Evolutionary conservation across 1,140 invertebrate species (phyloP).

Genomic region (Drosophila ogumai): DNA sequence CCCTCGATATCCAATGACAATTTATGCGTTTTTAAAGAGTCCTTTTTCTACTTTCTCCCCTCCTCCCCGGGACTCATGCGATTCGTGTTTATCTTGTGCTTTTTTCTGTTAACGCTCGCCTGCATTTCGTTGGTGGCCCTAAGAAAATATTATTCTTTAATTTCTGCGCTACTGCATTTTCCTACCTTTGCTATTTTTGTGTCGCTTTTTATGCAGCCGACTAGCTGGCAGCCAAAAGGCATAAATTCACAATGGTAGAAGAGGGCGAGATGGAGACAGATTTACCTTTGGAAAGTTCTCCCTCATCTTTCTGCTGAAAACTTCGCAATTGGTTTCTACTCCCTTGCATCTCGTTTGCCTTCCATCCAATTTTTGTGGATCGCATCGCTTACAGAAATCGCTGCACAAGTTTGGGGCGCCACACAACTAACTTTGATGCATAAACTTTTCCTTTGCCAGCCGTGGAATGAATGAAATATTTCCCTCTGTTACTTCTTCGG

Average conservation of each 20-base stretch:
- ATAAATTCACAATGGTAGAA: slow-evolving; percentile 71
- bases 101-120: slow-evolving; percentile 65
- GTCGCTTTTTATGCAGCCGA: slow-evolving; percentile 32
- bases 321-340: slow-evolving; percentile 60
- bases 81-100: slow-evolving; percentile 33
- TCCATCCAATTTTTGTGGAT: slow-evolving; percentile 34
- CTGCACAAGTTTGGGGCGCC: slow-evolving; percentile 70
- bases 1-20: slow-evolving; percentile 56
- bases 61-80: background rate
- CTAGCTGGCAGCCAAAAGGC: slow-evolving; percentile 64
- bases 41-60: slow-evolving; percentile 14
- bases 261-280: slow-evolving; percentile 31
- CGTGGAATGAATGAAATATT: slow-evolving; percentile 63
- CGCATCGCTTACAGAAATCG: slow-evolving; percentile 57
- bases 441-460: slow-evolving; percentile 72
- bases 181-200: slow-evolving; percentile 24
- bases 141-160: slow-evolving; percentile 80
- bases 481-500: slow-evolving; percentile 20
- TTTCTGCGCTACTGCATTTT: slow-evolving; percentile 76
- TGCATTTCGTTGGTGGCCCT: slow-evolving; percentile 67
- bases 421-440: slow-evolving; percentile 68
- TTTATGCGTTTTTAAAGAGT: slow-evolving; percentile 80
- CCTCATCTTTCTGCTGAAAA: slow-evolving; percentile 32
- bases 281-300: slow-evolving; percentile 43
- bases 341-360: slow-evolving; percentile 62